phyloP scores from a whole-genome alignment of 1,140 invertebrate genomes.

The Solenopsis fugax region DNA sequence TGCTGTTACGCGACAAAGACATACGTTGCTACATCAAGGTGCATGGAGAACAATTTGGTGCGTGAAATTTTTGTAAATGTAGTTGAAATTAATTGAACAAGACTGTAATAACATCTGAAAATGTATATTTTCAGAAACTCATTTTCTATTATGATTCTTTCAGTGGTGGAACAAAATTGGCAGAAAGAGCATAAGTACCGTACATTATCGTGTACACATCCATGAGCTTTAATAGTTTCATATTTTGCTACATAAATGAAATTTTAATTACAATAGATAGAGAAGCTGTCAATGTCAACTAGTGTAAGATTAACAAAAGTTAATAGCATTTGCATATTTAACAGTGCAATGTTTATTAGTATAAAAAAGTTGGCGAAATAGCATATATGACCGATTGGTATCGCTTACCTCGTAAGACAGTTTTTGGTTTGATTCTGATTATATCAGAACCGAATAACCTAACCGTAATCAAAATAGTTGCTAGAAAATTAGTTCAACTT shows the following conservation, averaged over 20 bases:
- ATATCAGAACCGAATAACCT: slow-evolving; percentile 72
- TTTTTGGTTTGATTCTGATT: slow-evolving; percentile 68
- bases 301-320: slow-evolving; percentile 22
- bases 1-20: slow-evolving; percentile 35
- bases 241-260: slow-evolving; percentile 77
- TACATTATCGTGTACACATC: slow-evolving; percentile 71
- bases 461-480: slow-evolving; percentile 67
- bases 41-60: slow-evolving; percentile 65
- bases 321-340: slow-evolving; percentile 22
- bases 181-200: slow-evolving; percentile 37
- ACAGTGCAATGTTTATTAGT: slow-evolving; percentile 64
- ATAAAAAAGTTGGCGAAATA: slow-evolving; percentile 65
- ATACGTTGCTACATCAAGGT: slow-evolving; percentile 58
- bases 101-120: slow-evolving; percentile 36
- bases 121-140: slow-evolving; percentile 5
- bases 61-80: neutral
- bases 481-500: slow-evolving; percentile 70
- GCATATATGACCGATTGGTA: slow-evolving; percentile 74
- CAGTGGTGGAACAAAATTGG: slow-evolving; percentile 75
- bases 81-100: slow-evolving; percentile 4
- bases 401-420: slow-evolving; percentile 62
- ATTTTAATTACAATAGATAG: slow-evolving; percentile 73
- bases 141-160: slow-evolving; percentile 29
- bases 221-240: slow-evolving; percentile 76
- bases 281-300: neutral